These are phyloP conservation scores for Thamnophis sirtalis DNA, from an alignment of 2,113 vertebrate genomes.

Conservation along the genomic window DNA sequence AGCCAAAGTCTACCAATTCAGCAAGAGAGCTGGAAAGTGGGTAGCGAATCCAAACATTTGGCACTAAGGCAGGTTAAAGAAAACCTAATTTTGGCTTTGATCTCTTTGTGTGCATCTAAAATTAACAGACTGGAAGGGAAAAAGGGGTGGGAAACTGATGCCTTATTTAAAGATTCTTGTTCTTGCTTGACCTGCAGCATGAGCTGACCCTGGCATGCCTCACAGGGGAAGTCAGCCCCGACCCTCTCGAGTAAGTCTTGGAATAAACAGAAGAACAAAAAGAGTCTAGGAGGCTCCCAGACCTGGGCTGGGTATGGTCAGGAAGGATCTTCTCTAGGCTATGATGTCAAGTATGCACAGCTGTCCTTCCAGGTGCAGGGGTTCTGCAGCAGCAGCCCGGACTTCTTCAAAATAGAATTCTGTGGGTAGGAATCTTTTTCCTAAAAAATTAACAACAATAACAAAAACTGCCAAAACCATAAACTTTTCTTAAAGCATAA, in stretches of 20 bases:
- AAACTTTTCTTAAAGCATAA: not conserved
- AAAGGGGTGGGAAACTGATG: not conserved
- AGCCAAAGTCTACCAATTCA: not conserved
- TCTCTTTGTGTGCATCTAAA: not conserved
- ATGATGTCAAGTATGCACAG: constrained; percentile 4
- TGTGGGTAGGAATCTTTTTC: constrained; percentile 11
- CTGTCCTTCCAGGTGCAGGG: constrained; percentile 12
- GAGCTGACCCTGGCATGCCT: not conserved
- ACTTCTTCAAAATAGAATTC: constrained; percentile 17
- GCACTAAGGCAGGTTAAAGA: not conserved
- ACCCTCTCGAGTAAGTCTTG: constrained; percentile 23
- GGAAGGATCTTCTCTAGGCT: constrained; percentile 8
- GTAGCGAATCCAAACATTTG: not conserved
- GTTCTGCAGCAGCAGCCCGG: not conserved
- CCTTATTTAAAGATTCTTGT: not conserved
- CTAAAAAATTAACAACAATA: not conserved
- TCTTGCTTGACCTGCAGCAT: not conserved
- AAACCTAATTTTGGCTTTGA: not conserved
- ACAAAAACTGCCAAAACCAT: not conserved
- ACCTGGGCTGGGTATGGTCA: constrained; percentile 7
- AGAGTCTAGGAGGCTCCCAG: constrained; percentile 21
- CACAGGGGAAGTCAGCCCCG: not conserved
- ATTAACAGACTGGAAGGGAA: not conserved
- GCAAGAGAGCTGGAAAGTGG: not conserved
- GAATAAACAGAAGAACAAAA: not conserved